phyloP scores from a whole-genome alignment of 2,113 vertebrate genomes.

The Callocephalon fimbriatum region DNA sequence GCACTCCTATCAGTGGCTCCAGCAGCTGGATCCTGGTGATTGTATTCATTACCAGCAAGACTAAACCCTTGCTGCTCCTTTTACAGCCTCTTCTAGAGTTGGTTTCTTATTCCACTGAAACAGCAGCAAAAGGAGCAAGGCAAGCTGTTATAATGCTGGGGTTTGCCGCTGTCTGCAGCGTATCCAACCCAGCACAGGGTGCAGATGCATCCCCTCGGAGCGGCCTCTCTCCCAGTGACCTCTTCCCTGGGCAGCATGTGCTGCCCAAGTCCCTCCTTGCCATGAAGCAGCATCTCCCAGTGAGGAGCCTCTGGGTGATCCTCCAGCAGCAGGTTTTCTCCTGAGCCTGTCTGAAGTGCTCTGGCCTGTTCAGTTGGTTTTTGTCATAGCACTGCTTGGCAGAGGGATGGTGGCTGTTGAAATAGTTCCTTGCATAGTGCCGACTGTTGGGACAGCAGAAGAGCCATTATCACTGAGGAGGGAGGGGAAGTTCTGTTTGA shows the following conservation, averaged over 20 bases:
- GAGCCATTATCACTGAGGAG: neutral
- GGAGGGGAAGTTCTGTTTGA: neutral
- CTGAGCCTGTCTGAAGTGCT: neutral
- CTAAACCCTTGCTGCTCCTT: neutral
- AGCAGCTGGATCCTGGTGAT: neutral
- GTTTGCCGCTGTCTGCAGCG: neutral
- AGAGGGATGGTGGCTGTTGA: neutral
- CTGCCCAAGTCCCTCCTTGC: neutral
- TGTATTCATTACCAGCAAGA: neutral
- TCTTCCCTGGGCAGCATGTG: neutral
- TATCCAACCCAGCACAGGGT: fast-evolving
- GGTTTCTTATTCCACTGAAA: neutral
- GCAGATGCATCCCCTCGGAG: neutral
- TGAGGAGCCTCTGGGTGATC: neutral
- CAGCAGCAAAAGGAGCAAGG: neutral
- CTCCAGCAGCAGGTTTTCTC: neutral
- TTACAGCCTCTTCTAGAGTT: fast-evolving
- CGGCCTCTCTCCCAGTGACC: fast-evolving
- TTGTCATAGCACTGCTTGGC: neutral
- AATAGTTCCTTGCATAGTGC: neutral
- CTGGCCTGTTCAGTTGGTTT: neutral
- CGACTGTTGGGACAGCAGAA: neutral
- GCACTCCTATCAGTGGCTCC: fast-evolving
- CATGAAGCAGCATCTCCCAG: neutral
- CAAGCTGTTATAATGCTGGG: fast-evolving